A percentile compares a stretch with the other conserved stretches of the same genome.
These are phyloP conservation scores for Cervus canadensis DNA, from an alignment of 2,113 vertebrate species.

Conservation along the genomic window DNA sequence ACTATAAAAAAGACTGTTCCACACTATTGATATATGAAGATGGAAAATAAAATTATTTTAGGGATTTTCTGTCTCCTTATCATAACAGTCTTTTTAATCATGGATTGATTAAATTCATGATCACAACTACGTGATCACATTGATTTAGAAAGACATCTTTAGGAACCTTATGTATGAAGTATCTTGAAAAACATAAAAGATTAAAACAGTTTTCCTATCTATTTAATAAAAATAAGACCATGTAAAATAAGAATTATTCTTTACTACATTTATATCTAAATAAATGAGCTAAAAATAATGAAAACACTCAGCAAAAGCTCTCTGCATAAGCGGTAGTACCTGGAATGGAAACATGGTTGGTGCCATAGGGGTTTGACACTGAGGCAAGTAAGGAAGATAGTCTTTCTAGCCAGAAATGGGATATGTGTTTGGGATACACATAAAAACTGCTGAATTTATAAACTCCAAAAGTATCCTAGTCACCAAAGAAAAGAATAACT, in stretches of 20 bases:
- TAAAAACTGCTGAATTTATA: constrained; percentile 59
- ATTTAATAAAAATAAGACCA: neutral
- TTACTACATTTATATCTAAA: neutral
- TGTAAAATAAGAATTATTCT: neutral
- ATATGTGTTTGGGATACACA: constrained; percentile 46
- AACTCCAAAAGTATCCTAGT: constrained; percentile 64
- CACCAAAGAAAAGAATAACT: constrained; percentile 61
- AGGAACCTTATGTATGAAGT: neutral
- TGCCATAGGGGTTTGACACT: constrained; percentile 17
- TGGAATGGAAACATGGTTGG: constrained; percentile 20
- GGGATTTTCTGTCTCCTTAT: neutral
- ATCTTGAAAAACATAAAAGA: neutral
- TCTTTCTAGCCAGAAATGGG: neutral
- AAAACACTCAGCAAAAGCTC: neutral
- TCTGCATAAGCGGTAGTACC: neutral
- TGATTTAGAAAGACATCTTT: neutral
- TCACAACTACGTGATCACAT: neutral
- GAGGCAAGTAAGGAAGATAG: neutral
- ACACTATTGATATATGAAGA: neutral
- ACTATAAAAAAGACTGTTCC: neutral
- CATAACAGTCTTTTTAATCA: neutral
- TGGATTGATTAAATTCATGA: neutral
- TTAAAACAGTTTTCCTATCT: neutral
- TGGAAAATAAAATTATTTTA: neutral
- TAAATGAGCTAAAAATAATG: neutral